Percentiles rank a stretch among this genome's conserved stretches.
phyloP scores from a whole-genome alignment of 2,888 invertebrate species.

The Conomelus anceps region DNA sequence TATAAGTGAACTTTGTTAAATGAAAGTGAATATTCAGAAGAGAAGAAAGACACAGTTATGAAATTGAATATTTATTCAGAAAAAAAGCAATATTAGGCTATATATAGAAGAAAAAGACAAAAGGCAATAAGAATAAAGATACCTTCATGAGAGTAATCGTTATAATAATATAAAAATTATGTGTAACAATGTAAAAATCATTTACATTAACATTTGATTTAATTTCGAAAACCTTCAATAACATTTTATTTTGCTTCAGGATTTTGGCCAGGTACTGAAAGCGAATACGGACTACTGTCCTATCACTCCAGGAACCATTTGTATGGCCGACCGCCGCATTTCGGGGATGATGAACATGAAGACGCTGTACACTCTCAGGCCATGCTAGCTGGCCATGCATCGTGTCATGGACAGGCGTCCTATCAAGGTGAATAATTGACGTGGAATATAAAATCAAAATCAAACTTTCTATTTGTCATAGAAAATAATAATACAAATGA shows the following conservation, averaged over 20 bases:
- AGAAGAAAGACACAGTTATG: too few species aligned
- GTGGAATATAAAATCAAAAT: too few species aligned
- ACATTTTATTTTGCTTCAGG: slow-evolving; percentile 49
- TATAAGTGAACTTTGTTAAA: too few species aligned
- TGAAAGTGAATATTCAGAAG: too few species aligned
- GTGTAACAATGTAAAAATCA: too few species aligned
- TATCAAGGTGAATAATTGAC: slow-evolving; percentile 53
- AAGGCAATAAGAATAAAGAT: too few species aligned
- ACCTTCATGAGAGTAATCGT: too few species aligned
- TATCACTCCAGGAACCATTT: slow-evolving; percentile 62
- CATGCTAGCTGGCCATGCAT: slow-evolving; percentile 70
- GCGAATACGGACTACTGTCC: slow-evolving; percentile 71
- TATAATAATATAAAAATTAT: too few species aligned
- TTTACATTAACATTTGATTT: slow-evolving; percentile 8
- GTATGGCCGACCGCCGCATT: slow-evolving; percentile 44
- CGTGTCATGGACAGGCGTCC: slow-evolving; percentile 71
- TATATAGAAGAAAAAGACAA: too few species aligned
- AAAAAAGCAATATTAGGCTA: too few species aligned
- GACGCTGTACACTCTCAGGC: slow-evolving; percentile 68
- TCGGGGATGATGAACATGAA: slow-evolving; percentile 49
- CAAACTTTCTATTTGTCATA: not conserved
- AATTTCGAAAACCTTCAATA: too few species aligned
- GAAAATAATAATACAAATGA: not conserved
- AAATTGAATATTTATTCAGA: too few species aligned
- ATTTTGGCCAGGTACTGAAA: slow-evolving; percentile 74